Base-by-base conservation (phyloP, 2,113 vertebrate genomes). In the Mola mola region DNA sequence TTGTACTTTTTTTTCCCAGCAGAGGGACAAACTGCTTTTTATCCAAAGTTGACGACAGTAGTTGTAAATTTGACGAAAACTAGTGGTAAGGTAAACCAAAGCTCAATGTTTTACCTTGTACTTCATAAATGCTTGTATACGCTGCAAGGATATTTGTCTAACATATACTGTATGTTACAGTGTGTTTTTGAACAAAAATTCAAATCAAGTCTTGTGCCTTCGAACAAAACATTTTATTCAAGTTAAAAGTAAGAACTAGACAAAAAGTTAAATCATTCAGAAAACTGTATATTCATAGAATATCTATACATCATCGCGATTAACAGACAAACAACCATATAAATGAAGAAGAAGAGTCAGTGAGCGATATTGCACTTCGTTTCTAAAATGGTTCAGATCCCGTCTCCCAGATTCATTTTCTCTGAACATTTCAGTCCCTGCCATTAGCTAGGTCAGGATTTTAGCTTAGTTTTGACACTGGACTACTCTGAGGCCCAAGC, bases 361-460 rank as follows among this genome's bases (percentile, higher is more conserved):
- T 92, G 93, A 82, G 93, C 94, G 94, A 96, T 98, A 98, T 98
- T 98, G 97, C 97, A 98, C 96, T 95, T 96, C 93, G 88, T 95
- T 94, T 90, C 88, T 93, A 94, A 95, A 95, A 88, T 89, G 88
- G 95, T 94, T 94, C 93, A 93, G 92, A 95, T 94, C 92, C 92
- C 89, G 82, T 92, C 85, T 72, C 63, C 75, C 52, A 60, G 71
- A 58, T 63, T 78, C 41, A 77, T 70, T 77, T 62, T 61, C 62
- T 87, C 71, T 81, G 81, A 82, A 87, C 81, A 91, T 88, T 92
- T 92, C 89, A 89, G 90, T 81, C 91, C 91, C 93, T 92, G 92
- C 84, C 90, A 83, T 83, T 72, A 87, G n/a, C 17, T 60, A 89
- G 88, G 90, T 91, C 86, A 94, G 91, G 93, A 94, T 84, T 91